Base-by-base conservation (phyloP, 1,140 invertebrate genomes). In the Grapholita molesta region DNA sequence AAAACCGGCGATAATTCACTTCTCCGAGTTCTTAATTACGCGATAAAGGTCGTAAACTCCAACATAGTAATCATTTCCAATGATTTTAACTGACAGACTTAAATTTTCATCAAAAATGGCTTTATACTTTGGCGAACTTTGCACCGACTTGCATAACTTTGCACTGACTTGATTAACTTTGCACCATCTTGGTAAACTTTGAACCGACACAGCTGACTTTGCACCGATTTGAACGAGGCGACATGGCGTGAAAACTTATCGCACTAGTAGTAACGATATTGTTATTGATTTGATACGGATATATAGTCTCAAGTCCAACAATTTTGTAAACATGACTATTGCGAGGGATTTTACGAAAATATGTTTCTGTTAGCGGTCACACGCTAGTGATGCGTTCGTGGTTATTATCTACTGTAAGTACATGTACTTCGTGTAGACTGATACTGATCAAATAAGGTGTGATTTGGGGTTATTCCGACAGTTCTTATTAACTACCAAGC, bases 41-140 rank as follows among this genome's bases (percentile, higher is more conserved):
- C 67, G 66, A 74, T 74, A 74, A 74, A 67, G 42, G 57, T 70
- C 57, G 70, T 69, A 74, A 74, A 35, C 11, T 35, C n/a, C n/a
- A n/a, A n/a, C n/a, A 35, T 35, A 35, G 33, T 15, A 38, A 38
- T 38, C 6, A 38, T n/a, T n/a, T n/a, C n/a, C n/a, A n/a, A n/a
- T n/a, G n/a, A n/a, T n/a, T n/a, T n/a, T n/a, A n/a, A n/a, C n/a
- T n/a, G n/a, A n/a, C n/a, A n/a, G n/a, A n/a, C n/a, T n/a, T n/a
- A n/a, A n/a, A n/a, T n/a, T n/a, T n/a, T n/a, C n/a, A n/a, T n/a
- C n/a, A n/a, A n/a, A n/a, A n/a, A n/a, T n/a, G n/a, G n/a, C n/a
- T n/a, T n/a, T n/a, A n/a, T n/a, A n/a, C n/a, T n/a, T n/a, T n/a
- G n/a, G n/a, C n/a, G n/a, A n/a, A n/a, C n/a, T n/a, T n/a, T n/a